Evolutionary conservation across 2,888 invertebrate genomes (phyloP), one percentile per base, ranked within the genome.

Genomic region (Chrysolina oricalcia): DNA sequence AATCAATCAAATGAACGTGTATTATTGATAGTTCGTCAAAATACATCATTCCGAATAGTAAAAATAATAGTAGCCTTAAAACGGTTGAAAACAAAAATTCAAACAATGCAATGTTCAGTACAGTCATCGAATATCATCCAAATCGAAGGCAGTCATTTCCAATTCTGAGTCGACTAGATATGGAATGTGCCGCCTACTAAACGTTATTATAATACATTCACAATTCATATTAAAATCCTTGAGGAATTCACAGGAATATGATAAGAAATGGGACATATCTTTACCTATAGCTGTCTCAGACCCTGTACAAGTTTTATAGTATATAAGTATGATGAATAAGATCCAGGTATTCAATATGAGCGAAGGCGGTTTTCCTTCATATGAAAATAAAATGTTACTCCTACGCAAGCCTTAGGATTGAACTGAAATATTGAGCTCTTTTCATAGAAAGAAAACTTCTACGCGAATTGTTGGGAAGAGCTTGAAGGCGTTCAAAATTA

Each of bases 391-490:
- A 50, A 50, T 17, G 50, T 50, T 50, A 50, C 50, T 17, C 50
- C 5, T 1, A 17, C 50, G 50, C 15, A 50, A 50, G 17, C 17
- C 50, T 50, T 50, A n/a, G 50, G n/a, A 50, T 50, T 9, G 8
- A 15, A 17, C 50, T 50, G 50, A 50, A 50, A 50, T 50, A 50
- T 50, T 50, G 50, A 50, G 50, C 50, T 50, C 50, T 50, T n/a
- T 50, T 17, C 50, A 50, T 17, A 17, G n/a, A 17, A 50, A n/a
- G 50, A 50, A 17, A 50, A 50, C 50, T 50, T 46, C n/a, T n/a
- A n/a, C n/a, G n/a, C n/a, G n/a, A n/a, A n/a, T n/a, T n/a, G n/a
- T n/a, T n/a, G n/a, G n/a, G n/a, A n/a, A n/a, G n/a, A n/a, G n/a
- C n/a, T n/a, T n/a, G n/a, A n/a, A n/a, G n/a, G n/a, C n/a, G n/a